Evolutionary conservation across 2,113 vertebrate species (phyloP).

Genomic region (Nanorana parkeri): DNA sequence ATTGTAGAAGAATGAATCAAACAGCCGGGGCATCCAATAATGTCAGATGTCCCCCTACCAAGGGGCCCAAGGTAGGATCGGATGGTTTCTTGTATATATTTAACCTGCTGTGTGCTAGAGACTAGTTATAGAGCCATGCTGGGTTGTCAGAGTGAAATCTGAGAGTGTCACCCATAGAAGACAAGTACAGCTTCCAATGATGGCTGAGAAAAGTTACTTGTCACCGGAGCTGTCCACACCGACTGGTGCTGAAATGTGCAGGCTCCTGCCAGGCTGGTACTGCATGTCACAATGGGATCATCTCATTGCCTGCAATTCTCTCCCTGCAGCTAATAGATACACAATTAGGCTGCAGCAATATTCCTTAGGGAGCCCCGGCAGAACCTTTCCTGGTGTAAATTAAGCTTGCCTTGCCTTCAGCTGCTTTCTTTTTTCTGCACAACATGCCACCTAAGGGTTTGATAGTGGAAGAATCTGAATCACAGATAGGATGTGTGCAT

Average conservation of each 20-base stretch:
- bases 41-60: conserved; percentile 73
- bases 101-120: background rate
- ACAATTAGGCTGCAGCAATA: background rate
- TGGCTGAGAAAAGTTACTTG: background rate
- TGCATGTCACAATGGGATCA: background rate
- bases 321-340: background rate
- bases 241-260: conserved; percentile 17
- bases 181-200: no score
- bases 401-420: background rate
- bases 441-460: conserved; percentile 23
- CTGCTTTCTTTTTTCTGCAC: background rate
- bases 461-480: background rate
- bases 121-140: background rate
- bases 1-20: conserved; percentile 73
- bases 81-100: background rate
- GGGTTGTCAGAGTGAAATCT: no score
- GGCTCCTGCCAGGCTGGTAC: background rate
- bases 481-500: background rate
- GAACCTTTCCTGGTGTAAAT: background rate
- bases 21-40: conserved; percentile 78
- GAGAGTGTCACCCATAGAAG: no score
- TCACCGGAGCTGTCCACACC: background rate
- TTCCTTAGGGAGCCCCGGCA: background rate
- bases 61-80: conserved; percentile 72
- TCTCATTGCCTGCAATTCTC: background rate